phyloP scores from a whole-genome alignment of 2,888 invertebrate genomes.

The Metacarcinus magister region DNA sequence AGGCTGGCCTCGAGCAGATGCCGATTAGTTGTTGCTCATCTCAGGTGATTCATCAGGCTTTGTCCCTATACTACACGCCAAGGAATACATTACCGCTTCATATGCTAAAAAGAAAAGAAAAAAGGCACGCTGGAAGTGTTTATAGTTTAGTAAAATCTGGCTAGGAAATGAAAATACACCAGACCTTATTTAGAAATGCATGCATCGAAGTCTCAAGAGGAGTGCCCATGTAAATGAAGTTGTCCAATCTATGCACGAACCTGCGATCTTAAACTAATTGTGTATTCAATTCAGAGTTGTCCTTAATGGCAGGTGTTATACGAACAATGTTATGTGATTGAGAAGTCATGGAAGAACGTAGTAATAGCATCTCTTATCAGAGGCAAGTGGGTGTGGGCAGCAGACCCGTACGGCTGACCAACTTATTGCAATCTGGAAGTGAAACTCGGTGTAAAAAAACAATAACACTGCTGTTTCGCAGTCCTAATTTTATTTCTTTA shows the following conservation, averaged over 20 bases:
- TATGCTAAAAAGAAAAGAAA: neutral
- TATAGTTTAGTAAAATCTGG: neutral
- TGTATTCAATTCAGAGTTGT: neutral
- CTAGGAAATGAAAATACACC: neutral
- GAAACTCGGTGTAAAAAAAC: neutral
- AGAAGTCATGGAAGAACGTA: neutral
- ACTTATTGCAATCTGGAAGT: constrained; percentile 17
- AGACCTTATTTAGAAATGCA: constrained; percentile 33
- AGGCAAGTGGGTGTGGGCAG: neutral
- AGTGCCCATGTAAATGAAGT: neutral
- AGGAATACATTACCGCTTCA: neutral
- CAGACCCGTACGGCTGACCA: neutral
- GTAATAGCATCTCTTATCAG: neutral
- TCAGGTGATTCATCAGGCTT: constrained; percentile 2
- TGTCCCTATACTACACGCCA: neutral
- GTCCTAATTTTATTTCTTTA: neutral
- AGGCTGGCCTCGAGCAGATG: neutral
- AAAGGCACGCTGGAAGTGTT: neutral
- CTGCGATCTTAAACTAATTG: neutral
- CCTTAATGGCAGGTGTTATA: neutral
- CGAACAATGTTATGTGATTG: neutral
- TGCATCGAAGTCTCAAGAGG: constrained; percentile 36
- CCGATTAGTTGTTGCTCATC: neutral
- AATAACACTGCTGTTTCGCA: neutral
- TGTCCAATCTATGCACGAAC: neutral